Evolutionary conservation across 2,113 vertebrate genomes (phyloP), one percentile per base, ranked within the genome.

Genomic region (Hippolais icterina): DNA sequence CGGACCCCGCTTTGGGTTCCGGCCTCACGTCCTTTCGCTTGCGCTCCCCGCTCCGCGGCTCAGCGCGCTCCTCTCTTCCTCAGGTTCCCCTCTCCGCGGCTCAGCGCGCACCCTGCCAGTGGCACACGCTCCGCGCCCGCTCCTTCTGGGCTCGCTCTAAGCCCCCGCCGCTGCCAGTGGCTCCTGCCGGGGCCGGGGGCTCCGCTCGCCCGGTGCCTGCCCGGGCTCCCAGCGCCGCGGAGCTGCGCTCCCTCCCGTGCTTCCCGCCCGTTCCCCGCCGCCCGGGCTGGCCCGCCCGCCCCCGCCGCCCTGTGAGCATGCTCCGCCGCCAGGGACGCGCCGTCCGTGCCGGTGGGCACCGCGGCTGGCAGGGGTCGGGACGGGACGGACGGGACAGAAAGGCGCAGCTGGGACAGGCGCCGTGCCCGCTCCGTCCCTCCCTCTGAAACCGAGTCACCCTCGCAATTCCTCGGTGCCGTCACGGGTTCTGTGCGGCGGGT

Each of bases 221-320:
- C 44, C 49, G 42, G 17, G 31, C 66, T 79, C 77, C 28, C 63
- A 10, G 39, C 6, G 33, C 78, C 1, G 19, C 16, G 15, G 33
- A 44, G 46, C 46, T 2, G 12, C n/a, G 4, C 6, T 42, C 31
- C 68, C 22, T 11, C 41, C 53, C 2, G 37, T 3, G 47, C 20
- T 37, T 25, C 44, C 71, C 37, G 5, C 47, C 80, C 80, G 37
- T 2, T 57, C 81, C 72, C 42, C 92, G n/a, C 66, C 47, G 54
- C 79, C 54, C 90, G 35, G 31, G 6, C 69, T 33, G n/a, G 29
- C 44, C 71, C 37, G 5, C 47, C 80, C 80, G 37, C 69, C 81
- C 72, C 42, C 92, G n/a, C 66, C 47, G 54, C 79, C 54, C 90
- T 65, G 47, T 52, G 95, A 91, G 87, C 93, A 89, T 79, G 93